phyloP scores from a whole-genome alignment of 2,113 vertebrate genomes.

The Clarias batrachus region DNA sequence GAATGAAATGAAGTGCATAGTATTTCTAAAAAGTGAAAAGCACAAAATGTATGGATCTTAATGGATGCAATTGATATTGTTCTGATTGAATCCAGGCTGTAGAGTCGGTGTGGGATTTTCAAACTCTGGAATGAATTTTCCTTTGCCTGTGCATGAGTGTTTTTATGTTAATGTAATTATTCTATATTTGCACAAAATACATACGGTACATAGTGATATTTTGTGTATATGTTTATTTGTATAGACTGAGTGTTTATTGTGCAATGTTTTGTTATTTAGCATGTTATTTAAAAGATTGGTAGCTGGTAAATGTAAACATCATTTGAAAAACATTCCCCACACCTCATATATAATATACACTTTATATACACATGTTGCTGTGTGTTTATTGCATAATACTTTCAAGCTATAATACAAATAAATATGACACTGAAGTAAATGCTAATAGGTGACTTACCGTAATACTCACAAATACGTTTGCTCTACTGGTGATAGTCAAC shows the following conservation, averaged over 20 bases:
- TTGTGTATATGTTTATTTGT: no score
- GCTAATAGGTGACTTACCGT: not conserved
- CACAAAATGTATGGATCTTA: not conserved
- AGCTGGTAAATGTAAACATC: no score
- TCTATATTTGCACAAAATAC: constrained; percentile 49
- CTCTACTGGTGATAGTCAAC: not conserved
- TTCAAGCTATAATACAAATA: not conserved
- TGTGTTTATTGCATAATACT: not conserved
- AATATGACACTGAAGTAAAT: not conserved
- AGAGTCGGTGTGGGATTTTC: constrained; percentile 19
- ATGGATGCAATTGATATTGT: not conserved
- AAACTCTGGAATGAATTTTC: constrained; percentile 3
- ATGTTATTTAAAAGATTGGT: no score
- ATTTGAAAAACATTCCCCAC: no score
- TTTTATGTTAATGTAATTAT: constrained; percentile 44
- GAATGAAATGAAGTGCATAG: not conserved
- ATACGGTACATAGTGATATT: constrained; percentile 18
- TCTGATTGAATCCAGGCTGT: constrained; percentile 34
- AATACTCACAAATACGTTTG: not conserved
- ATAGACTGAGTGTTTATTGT: not conserved
- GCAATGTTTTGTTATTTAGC: not conserved
- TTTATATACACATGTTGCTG: not conserved
- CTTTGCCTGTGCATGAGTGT: constrained; percentile 42
- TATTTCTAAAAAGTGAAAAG: constrained; percentile 4
- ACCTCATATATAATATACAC: not conserved